Evolutionary conservation across 2,888 invertebrate genomes (phyloP), one percentile per base, ranked within the genome.

Genomic region (Rhagonycha lutea): DNA sequence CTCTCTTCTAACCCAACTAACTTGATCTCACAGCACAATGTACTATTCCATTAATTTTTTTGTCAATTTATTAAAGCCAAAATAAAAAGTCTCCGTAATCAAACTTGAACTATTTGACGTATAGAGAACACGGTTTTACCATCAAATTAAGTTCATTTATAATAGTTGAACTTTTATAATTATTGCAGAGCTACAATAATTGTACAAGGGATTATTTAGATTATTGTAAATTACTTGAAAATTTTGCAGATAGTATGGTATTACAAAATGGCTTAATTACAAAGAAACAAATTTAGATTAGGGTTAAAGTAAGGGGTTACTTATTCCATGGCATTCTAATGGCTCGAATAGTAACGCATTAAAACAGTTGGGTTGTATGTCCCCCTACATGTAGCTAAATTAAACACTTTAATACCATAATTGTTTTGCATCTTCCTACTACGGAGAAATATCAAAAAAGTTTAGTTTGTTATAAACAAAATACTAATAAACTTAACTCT

Each of bases 191-290:
- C 63, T 14, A 24, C 26, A 65, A 65, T 65, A 65, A 65, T 47
- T 47, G 47, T 8, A 47, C 47, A n/a, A 47, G 47, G 24, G 63
- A 65, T 65, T 24, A 24, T 23, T 23, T 63, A 63, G 63, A 63
- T 63, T 65, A 65, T 65, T 65, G 63, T 65, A 65, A 65, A 65
- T 65, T 65, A 65, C 24, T 65, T 24, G 63, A 65, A 65, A 65
- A 65, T 65, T 65, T 65, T 65, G 63, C 24, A 26, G 63, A 65
- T 65, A 72, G 67, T 14, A 69, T 69, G 69, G 69, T 65, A 72
- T 76, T 76, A 72, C 76, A 32, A 76, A 76, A 76, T 76, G 76
- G 67, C 76, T 76, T 76, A 73, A 76, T 76, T 73, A 73, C 73
- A 70, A 76, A 73, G 73, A 61, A 76, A 73, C 73, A 73, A 76